Evolutionary conservation across 2,888 invertebrate species (phyloP).

Genomic region (Leuctra nigra): DNA sequence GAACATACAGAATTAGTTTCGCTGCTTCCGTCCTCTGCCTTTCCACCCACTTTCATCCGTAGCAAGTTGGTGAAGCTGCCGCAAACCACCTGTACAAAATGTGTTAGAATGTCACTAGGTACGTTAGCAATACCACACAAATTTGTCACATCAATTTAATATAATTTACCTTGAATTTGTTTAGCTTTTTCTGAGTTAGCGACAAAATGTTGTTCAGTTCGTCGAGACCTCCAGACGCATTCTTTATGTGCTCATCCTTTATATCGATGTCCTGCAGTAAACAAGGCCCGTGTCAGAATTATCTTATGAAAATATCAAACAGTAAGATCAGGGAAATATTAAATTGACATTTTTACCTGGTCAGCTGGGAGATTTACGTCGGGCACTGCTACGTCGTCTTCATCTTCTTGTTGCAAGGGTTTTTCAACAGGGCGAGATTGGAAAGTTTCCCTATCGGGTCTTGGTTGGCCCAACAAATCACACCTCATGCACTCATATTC

Average conservation of each 20-base stretch:
- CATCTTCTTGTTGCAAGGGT: slow-evolving; percentile 37
- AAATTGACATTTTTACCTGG: background rate
- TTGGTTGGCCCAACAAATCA: slow-evolving; percentile 64
- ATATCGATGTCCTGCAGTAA: slow-evolving; percentile 54
- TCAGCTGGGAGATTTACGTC: slow-evolving; percentile 4
- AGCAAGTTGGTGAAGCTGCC: slow-evolving; percentile 67
- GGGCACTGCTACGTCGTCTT: slow-evolving; percentile 31
- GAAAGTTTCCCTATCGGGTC: slow-evolving; percentile 51
- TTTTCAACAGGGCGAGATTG: slow-evolving; percentile 20
- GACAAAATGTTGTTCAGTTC: slow-evolving; percentile 74
- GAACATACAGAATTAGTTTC: slow-evolving; percentile 15
- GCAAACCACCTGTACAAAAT: slow-evolving; percentile 53
- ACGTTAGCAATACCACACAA: slow-evolving; percentile 4
- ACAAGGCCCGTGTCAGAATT: too few relatives aligned
- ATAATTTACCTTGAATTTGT: slow-evolving; percentile 64
- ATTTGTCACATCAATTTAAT: background rate
- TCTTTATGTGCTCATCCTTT: slow-evolving; percentile 56
- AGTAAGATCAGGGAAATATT: background rate
- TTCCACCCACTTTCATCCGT: slow-evolving; percentile 42
- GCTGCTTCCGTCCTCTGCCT: slow-evolving; percentile 15
- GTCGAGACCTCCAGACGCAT: slow-evolving; percentile 64
- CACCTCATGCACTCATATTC: slow-evolving; percentile 73
- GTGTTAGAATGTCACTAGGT: background rate
- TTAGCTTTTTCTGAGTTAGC: slow-evolving; percentile 79
- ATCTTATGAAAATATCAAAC: too few relatives aligned